Conservation (phyloP, 2,888 invertebrate genomes). For the Campoplex nolae region DNA sequence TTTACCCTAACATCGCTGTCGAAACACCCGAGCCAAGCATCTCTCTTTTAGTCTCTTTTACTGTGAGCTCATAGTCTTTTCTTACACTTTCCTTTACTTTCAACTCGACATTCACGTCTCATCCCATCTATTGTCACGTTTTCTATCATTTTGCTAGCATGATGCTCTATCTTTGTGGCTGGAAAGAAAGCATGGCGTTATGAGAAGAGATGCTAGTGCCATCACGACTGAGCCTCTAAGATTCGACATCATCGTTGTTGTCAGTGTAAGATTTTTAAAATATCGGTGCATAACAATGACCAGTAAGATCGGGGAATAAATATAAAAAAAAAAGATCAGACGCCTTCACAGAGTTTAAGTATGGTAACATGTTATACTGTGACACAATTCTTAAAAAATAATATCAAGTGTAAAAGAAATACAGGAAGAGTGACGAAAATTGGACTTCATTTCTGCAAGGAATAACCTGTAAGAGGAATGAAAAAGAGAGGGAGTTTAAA, state of each 20-base stretch:
- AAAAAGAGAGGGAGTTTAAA: slow-evolving; percentile 17
- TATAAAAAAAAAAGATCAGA: not conserved
- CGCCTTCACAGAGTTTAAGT: not conserved
- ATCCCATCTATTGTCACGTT: slow-evolving; percentile 28
- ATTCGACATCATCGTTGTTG: slow-evolving; percentile 22
- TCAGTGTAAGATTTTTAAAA: slow-evolving; percentile 16
- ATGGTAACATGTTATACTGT: not conserved
- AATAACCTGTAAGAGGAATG: not conserved
- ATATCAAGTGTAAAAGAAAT: not conserved
- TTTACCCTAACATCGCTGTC: slow-evolving; percentile 75
- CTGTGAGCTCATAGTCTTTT: slow-evolving; percentile 47
- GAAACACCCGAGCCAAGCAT: slow-evolving; percentile 73
- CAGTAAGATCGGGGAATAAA: not conserved
- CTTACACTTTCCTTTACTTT: slow-evolving; percentile 51
- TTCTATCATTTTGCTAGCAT: slow-evolving; percentile 22
- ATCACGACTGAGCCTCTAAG: not conserved
- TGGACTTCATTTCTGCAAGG: slow-evolving; percentile 18
- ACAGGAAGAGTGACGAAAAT: slow-evolving; percentile 9
- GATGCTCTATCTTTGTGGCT: slow-evolving; percentile 32
- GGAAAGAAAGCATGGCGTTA: slow-evolving; percentile 21
- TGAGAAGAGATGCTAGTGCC: slow-evolving; percentile 20
- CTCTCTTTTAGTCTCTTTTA: slow-evolving; percentile 15
- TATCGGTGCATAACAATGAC: not conserved
- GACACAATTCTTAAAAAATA: not conserved
- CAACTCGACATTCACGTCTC: slow-evolving; percentile 21